Conservation (phyloP, 2,888 invertebrate species). For the Poecilus cupreus region DNA sequence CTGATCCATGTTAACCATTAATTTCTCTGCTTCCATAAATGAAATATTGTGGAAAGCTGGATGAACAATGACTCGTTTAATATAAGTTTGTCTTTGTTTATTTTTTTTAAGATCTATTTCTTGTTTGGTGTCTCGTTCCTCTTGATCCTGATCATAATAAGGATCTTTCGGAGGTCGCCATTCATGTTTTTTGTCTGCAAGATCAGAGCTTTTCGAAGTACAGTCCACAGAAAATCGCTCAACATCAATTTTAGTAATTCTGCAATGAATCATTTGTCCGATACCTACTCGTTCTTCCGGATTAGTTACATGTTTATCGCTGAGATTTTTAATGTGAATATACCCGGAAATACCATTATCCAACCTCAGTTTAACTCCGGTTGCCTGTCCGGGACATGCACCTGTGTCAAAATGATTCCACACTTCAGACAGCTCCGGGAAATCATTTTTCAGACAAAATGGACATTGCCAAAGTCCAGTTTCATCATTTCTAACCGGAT, state of each 20-base stretch:
- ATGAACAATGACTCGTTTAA: slow-evolving; percentile 97
- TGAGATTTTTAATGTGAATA: slow-evolving; percentile 94
- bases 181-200: slow-evolving; percentile 91
- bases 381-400: slow-evolving; percentile 95
- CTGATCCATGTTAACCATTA: slow-evolving; percentile 94
- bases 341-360: slow-evolving; percentile 94
- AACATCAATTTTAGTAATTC: slow-evolving; percentile 96
- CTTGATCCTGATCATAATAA: slow-evolving; percentile 91
- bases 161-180: slow-evolving; percentile 93
- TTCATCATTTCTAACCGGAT: slow-evolving; percentile 95
- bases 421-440: slow-evolving; percentile 96
- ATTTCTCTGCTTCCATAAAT: slow-evolving; percentile 92
- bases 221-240: slow-evolving; percentile 95
- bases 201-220: slow-evolving; percentile 94
- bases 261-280: slow-evolving; percentile 88
- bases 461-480: slow-evolving; percentile 98
- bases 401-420: slow-evolving; percentile 99
- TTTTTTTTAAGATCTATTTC: slow-evolving; percentile 89
- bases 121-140: slow-evolving; percentile 85
- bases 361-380: slow-evolving; percentile 90
- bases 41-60: slow-evolving; percentile 98
- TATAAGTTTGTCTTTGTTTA: slow-evolving; percentile 89
- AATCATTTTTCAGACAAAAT: slow-evolving; percentile 96
- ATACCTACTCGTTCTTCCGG: slow-evolving; percentile 93
- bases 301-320: slow-evolving; percentile 94